Evolutionary conservation across 2,888 invertebrate species (phyloP), one percentile per base, ranked within the genome.

Genomic region (Meloe dianella): DNA sequence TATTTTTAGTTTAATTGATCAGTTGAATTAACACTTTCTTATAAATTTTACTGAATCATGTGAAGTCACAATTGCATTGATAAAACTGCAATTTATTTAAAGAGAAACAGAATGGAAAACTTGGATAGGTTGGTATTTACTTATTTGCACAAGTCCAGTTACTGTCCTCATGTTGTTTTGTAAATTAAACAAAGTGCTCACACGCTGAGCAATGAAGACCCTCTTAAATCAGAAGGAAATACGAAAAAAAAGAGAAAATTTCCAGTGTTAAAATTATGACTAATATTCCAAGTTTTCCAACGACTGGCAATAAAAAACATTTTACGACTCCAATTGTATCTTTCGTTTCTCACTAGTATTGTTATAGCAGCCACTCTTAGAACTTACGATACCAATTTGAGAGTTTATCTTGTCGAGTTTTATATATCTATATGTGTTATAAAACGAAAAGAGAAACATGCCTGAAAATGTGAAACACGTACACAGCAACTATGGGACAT

Each of bases 361-460:
- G 30, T 22, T 29, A 35, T 10, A 57, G 57, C 57, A 2, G 4
- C 24, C 56, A 20, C 57, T 29, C 32, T 22, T 22, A 35, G 35
- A 60, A 64, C 60, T 64, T 64, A 60, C 66, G 63, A 57, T 63
- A 56, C 60, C 63, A 63, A 63, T 63, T 63, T 61, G 14, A 29
- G 63, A 60, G 51, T 67, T 67, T 64, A 67, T 67, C 64, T 47
- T 51, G 47, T 14, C 27, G 57, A 64, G 47, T 57, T 56, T 60
- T 54, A 24, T 27, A 47, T 41, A n/a, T 54, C 12, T 12, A 10
- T 22, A 47, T 47, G 3, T 51, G 24, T 20, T 47, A 47, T 47
- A 47, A 47, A 47, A 47, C 51, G 51, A 51, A 51, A 51, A 24
- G 24, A 10, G 22, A 51, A 1, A 51, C 24, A 54, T 7, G 9